Percentiles rank a stretch among this genome's conserved stretches.
Conservation (phyloP, 2,888 invertebrate species). For the Horisme vitalbata region DNA sequence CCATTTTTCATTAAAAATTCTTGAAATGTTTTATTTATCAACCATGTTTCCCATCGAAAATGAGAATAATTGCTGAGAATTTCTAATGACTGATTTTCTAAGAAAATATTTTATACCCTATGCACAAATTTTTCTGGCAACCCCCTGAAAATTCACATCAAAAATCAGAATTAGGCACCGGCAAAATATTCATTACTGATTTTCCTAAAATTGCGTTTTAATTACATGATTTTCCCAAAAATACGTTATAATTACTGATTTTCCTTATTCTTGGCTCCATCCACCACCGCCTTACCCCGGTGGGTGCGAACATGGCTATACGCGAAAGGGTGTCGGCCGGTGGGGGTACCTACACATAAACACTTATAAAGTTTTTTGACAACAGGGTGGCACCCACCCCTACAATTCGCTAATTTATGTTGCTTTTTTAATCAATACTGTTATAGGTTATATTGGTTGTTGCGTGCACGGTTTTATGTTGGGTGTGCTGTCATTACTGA, state of each 20-base stretch:
- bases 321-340: constrained; percentile 77
- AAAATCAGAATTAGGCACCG: too few relatives aligned
- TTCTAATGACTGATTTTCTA: too few relatives aligned
- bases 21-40: too few relatives aligned
- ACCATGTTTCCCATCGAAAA: too few relatives aligned
- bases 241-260: background rate
- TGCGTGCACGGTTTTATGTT: constrained; percentile 25
- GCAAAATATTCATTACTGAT: too few relatives aligned
- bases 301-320: constrained; percentile 78
- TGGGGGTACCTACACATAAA: constrained; percentile 73
- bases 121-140: too few relatives aligned
- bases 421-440: constrained; percentile 83
- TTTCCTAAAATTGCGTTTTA: too few relatives aligned
- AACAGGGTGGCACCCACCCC: constrained; percentile 64
- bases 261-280: constrained; percentile 3
- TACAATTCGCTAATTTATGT: constrained; percentile 82
- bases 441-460: constrained; percentile 62
- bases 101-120: too few relatives aligned
- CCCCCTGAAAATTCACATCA: too few relatives aligned
- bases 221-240: too few relatives aligned
- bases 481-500: background rate
- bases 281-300: constrained; percentile 42
- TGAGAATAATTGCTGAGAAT: too few relatives aligned
- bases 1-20: too few relatives aligned
- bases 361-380: constrained; percentile 84